Evolutionary conservation across 2,888 invertebrate species (phyloP).

Genomic region (Ctenicera cuprea): DNA sequence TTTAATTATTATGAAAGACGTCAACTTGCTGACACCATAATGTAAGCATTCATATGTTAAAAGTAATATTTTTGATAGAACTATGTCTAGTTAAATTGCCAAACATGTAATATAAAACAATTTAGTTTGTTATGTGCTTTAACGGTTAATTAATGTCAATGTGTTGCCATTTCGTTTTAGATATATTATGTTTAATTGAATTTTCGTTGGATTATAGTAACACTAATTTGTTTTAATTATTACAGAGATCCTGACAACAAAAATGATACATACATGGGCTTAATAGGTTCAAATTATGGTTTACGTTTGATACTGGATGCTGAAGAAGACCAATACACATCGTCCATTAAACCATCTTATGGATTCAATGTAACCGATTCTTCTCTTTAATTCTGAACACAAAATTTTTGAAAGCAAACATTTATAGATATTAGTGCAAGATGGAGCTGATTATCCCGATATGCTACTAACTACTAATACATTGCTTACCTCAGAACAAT

Average conservation of each 20-base stretch:
- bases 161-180: too few species aligned
- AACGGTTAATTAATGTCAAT: too few species aligned
- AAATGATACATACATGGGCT: too few species aligned
- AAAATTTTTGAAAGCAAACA: too few species aligned
- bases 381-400: too few species aligned
- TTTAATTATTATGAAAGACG: slow-evolving; percentile 70
- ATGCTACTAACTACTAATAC: slow-evolving; percentile 69
- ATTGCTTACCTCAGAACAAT: slow-evolving; percentile 69
- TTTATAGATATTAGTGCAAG: slow-evolving; percentile 43
- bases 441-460: slow-evolving; percentile 68
- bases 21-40: too few species aligned
- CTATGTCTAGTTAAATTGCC: too few species aligned
- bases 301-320: slow-evolving; percentile 57
- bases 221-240: background rate
- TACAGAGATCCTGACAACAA: too few species aligned
- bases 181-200: too few species aligned
- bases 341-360: slow-evolving; percentile 36
- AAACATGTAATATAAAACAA: too few species aligned
- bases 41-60: background rate
- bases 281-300: slow-evolving; percentile 21
- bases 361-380: slow-evolving; percentile 42
- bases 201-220: too few species aligned
- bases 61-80: background rate
- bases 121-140: too few species aligned
- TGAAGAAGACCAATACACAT: slow-evolving; percentile 62